phyloP scores from a whole-genome alignment of 2,888 invertebrate species.

The Proisotoma minuta region DNA sequence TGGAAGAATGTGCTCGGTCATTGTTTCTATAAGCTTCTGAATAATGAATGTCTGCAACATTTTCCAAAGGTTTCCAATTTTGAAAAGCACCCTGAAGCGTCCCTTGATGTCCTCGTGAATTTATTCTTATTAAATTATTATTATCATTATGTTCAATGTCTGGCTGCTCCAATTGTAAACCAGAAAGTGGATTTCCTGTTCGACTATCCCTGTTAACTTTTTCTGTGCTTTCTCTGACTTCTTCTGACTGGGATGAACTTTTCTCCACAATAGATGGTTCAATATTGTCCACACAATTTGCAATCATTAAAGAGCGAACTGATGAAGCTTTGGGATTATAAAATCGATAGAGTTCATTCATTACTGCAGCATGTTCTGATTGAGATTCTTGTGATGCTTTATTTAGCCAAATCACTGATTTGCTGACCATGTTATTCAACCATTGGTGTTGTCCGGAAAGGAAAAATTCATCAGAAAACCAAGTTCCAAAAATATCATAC shows the following conservation, averaged over 20 bases:
- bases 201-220: conserved; percentile 15
- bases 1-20: conserved; percentile 1
- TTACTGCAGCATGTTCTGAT: conserved; percentile 72
- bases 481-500: conserved; percentile 81
- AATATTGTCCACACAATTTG: conserved; percentile 57
- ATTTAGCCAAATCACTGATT: conserved; percentile 72
- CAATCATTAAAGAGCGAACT: conserved; percentile 70
- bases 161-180: conserved; percentile 28
- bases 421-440: conserved; percentile 69
- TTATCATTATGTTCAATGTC: too few species aligned
- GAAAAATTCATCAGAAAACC: conserved; percentile 76
- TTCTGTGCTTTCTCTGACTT: conserved; percentile 7
- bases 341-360: conserved; percentile 65
- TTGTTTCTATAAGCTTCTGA: conserved; percentile 28
- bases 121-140: conserved; percentile 31
- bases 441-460: conserved; percentile 76
- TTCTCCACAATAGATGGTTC: conserved; percentile 2
- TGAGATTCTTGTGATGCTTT: conserved; percentile 72
- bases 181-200: conserved; percentile 37
- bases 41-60: conserved; percentile 39
- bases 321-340: conserved; percentile 76
- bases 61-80: conserved; percentile 42
- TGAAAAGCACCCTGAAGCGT: conserved; percentile 32
- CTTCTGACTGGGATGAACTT: conserved; percentile 8
- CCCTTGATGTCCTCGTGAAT: conserved; percentile 30